Evolutionary conservation across 2,888 invertebrate species (phyloP).

Genomic region (Spisula solida): DNA sequence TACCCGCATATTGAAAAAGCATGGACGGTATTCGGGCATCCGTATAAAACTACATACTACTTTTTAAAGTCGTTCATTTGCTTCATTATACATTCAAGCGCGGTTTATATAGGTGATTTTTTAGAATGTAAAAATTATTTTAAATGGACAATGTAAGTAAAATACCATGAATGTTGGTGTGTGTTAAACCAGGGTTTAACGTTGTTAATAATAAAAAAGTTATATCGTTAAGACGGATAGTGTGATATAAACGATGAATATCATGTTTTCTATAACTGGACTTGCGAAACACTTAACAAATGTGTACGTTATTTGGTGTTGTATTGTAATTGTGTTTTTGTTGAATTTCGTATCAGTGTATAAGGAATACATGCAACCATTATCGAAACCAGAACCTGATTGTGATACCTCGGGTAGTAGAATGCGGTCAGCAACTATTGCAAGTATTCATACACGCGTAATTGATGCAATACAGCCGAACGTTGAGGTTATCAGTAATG

Average conservation of each 20-base stretch:
- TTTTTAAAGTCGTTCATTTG: too few relatives aligned
- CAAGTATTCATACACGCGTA: background rate
- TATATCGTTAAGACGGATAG: too few relatives aligned
- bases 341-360: constrained; percentile 11
- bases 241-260: background rate
- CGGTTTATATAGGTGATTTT: too few relatives aligned
- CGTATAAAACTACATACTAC: too few relatives aligned
- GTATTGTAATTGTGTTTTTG: background rate
- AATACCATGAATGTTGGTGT: too few relatives aligned
- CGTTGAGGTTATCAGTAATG: background rate
- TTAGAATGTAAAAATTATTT: too few relatives aligned
- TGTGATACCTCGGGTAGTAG: background rate
- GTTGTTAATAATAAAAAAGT: too few relatives aligned
- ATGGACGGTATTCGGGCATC: too few relatives aligned
- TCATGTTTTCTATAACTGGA: background rate
- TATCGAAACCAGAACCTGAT: background rate
- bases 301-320: background rate
- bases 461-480: background rate
- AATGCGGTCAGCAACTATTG: background rate
- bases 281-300: background rate
- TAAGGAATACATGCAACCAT: background rate
- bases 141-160: too few relatives aligned
- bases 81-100: too few relatives aligned
- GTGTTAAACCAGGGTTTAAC: too few relatives aligned
- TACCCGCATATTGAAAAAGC: too few relatives aligned